A percentile compares a stretch with the other conserved stretches of the same genome.
These are phyloP conservation scores for Trissonchulus sp. DNA, from an alignment of 2,888 invertebrate genomes.

Conservation along the genomic window DNA sequence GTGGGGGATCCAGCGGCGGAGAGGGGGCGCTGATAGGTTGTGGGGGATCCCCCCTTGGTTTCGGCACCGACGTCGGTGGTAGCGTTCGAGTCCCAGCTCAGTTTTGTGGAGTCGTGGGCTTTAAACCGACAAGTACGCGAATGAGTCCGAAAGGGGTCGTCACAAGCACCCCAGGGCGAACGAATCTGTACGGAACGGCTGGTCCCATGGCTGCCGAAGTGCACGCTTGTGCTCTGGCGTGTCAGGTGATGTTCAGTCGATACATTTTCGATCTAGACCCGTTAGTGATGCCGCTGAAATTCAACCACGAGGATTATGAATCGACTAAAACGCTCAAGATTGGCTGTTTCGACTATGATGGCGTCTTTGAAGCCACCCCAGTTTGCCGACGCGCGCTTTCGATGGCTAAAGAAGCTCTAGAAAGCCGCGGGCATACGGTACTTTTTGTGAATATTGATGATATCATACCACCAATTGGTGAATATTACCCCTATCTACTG, in stretches of 20 bases:
- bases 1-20: constrained; percentile 55
- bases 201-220: constrained; percentile 52
- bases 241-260: neutral
- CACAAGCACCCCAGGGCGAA: constrained; percentile 27
- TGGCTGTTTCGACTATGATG: neutral
- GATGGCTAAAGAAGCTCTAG: neutral
- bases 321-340: neutral
- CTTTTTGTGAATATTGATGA: neutral
- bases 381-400: neutral
- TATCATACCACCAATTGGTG: neutral
- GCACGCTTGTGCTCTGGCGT: neutral
- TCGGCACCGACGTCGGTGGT: constrained; percentile 55
- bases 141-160: constrained; percentile 23
- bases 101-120: constrained; percentile 53
- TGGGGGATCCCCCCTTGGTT: constrained; percentile 54
- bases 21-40: constrained; percentile 53
- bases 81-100: constrained; percentile 54
- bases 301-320: no score
- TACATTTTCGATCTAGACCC: neutral
- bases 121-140: constrained; percentile 30
- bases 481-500: neutral
- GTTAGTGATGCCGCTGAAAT: no score
- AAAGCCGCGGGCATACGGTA: constrained; percentile 10
- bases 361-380: neutral
- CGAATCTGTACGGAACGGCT: constrained; percentile 9